Percentiles rank a stretch among this genome's conserved stretches.
phyloP scores from a whole-genome alignment of 1,140 invertebrate genomes.

The Ptiloglossa arizonensis region DNA sequence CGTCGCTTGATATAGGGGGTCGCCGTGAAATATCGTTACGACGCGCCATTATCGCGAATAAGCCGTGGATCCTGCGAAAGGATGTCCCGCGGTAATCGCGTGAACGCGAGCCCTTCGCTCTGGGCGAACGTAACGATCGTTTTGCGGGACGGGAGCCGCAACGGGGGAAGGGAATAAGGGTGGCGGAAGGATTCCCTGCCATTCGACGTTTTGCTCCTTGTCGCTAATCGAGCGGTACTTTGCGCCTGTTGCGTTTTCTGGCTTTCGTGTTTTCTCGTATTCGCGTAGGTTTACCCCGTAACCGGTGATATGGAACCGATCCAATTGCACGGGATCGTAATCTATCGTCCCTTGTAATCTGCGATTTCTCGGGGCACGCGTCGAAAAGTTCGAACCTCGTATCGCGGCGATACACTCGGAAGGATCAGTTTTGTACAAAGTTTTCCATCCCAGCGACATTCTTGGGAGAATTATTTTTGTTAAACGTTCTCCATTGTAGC shows the following conservation, averaged over 20 bases:
- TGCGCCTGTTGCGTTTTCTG: conserved; percentile 19
- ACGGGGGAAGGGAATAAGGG: too few species aligned
- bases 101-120: not conserved
- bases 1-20: conserved; percentile 55
- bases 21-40: conserved; percentile 64
- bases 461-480: too few species aligned
- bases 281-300: not conserved
- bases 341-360: too few species aligned
- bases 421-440: too few species aligned
- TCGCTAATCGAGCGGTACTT: not conserved
- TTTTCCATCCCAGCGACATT: too few species aligned
- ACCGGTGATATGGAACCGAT: too few species aligned
- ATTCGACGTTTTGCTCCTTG: not conserved
- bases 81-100: conserved; percentile 41
- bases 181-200: not conserved
- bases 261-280: not conserved
- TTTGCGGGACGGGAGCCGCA: too few species aligned
- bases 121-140: not conserved
- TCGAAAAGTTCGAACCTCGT: too few species aligned
- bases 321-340: too few species aligned
- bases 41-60: conserved; percentile 62
- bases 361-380: too few species aligned
- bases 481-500: too few species aligned
- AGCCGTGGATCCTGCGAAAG: conserved; percentile 40
- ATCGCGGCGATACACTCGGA: too few species aligned